Conservation (phyloP, 1,140 invertebrate species). For the Drosophila arizonae region DNA sequence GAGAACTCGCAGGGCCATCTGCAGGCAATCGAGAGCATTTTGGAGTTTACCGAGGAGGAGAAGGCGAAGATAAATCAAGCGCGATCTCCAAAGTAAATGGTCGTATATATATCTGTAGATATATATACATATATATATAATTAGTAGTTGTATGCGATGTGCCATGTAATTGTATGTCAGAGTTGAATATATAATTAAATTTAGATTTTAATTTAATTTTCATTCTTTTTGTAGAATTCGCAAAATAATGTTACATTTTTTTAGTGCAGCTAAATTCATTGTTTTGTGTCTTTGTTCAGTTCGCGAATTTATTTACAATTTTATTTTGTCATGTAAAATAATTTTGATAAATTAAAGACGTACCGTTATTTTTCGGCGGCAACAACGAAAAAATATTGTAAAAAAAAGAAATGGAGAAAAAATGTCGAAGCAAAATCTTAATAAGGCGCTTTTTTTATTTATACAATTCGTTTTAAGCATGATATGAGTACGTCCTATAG, state of each 20-base stretch:
- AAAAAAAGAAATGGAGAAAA: slow-evolving; percentile 13
- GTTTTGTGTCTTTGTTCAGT: slow-evolving; percentile 53
- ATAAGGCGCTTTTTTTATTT: slow-evolving; percentile 43
- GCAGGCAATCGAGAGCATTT: slow-evolving; percentile 93
- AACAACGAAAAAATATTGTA: slow-evolving; percentile 22
- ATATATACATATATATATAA: too few relatives aligned
- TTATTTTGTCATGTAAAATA: slow-evolving; percentile 69
- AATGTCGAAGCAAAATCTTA: not conserved
- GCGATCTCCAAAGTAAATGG: slow-evolving; percentile 80
- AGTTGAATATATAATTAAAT: slow-evolving; percentile 2
- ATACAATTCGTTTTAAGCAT: slow-evolving; percentile 43
- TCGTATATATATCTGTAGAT: not conserved
- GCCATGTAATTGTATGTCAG: too few relatives aligned
- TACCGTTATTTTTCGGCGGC: slow-evolving; percentile 25
- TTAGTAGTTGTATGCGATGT: too few relatives aligned
- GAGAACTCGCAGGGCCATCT: slow-evolving; percentile 92
- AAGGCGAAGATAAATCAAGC: slow-evolving; percentile 89
- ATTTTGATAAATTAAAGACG: slow-evolving; percentile 66
- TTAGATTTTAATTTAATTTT: slow-evolving; percentile 30
- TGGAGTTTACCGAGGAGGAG: slow-evolving; percentile 90
- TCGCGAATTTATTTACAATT: slow-evolving; percentile 66
- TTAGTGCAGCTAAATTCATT: slow-evolving; percentile 73
- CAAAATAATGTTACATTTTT: slow-evolving; percentile 70
- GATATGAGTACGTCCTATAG: slow-evolving; percentile 44
- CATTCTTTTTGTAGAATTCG: slow-evolving; percentile 30